A percentile compares a stretch with the other conserved stretches of the same genome.
phyloP scores from a whole-genome alignment of 92 coral and sea anemone species.

The Plumapathes pennacea region DNA sequence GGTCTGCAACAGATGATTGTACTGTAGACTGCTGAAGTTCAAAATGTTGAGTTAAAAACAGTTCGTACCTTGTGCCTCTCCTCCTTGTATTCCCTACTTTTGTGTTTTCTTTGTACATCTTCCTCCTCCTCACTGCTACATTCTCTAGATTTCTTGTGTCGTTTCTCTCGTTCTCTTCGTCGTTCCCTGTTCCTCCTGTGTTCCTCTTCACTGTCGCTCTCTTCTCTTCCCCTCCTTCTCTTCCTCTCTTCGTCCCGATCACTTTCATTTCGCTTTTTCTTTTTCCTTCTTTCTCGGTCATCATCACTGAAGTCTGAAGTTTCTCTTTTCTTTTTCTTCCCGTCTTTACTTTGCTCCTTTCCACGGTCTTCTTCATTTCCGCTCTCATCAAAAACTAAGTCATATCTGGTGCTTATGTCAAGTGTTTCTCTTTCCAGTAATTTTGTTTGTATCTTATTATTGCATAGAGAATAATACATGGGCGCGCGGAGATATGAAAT shows the following conservation, averaged over 20 bases:
- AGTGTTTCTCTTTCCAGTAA: constrained; percentile 2
- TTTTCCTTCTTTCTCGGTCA: constrained; percentile 9
- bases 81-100: too few species aligned
- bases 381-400: background rate
- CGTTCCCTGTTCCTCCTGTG: background rate
- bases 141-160: background rate
- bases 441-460: background rate
- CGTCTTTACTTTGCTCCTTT: background rate
- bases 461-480: too few species aligned
- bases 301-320: background rate
- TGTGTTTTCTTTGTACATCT: too few species aligned
- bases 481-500: too few species aligned
- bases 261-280: constrained; percentile 6
- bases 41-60: too few species aligned
- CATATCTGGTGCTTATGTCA: constrained; percentile 6
- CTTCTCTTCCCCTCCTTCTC: too few species aligned
- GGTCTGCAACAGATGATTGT: too few species aligned
- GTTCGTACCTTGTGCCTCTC: too few species aligned
- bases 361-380: constrained; percentile 9
- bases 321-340: background rate
- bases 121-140: too few species aligned
- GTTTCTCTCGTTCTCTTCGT: too few species aligned
- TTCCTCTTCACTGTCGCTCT: background rate
- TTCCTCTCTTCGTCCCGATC: too few species aligned
- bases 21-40: too few species aligned